A percentile compares a stretch with the other conserved stretches of the same genome.
phyloP scores from a whole-genome alignment of 2,113 vertebrate species.

The Cygnus atratus region DNA sequence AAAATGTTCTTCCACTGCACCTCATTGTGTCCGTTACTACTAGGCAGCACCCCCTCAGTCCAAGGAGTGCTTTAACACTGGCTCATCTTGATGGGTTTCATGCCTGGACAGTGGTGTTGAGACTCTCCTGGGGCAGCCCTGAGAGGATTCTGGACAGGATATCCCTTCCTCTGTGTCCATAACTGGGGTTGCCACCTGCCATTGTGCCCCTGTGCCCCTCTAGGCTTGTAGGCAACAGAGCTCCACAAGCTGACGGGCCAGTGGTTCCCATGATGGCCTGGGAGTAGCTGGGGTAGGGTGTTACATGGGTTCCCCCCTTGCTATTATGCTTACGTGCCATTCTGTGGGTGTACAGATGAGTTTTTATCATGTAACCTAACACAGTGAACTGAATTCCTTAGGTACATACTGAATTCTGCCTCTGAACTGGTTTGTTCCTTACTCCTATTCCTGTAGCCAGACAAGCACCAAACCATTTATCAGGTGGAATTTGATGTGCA shows the following conservation, averaged over 20 bases:
- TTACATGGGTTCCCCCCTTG: not conserved
- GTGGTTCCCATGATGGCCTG: not conserved
- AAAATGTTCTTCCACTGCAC: not conserved
- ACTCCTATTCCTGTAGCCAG: not conserved
- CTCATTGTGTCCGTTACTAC: not conserved
- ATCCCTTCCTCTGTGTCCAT: not conserved
- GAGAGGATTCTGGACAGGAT: not conserved
- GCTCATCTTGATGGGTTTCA: not conserved
- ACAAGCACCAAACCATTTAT: not conserved
- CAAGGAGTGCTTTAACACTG: not conserved
- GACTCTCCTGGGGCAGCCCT: not conserved
- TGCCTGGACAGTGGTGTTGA: not conserved
- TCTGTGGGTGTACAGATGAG: not conserved
- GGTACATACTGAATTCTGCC: not conserved
- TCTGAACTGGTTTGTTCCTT: not conserved
- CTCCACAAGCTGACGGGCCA: not conserved
- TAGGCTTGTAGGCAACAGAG: not conserved
- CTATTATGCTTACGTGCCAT: not conserved
- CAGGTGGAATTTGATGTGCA: not conserved
- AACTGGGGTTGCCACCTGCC: not conserved
- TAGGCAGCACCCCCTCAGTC: not conserved
- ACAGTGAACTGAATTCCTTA: not conserved
- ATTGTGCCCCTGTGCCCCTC: not conserved
- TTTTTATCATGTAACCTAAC: not conserved
- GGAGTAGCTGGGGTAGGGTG: not conserved